Percentiles rank a stretch among this genome's conserved stretches.
Conservation (phyloP, 30 jellyfish, hydroid and myxozoan species). For the Aurelia sp. region DNA sequence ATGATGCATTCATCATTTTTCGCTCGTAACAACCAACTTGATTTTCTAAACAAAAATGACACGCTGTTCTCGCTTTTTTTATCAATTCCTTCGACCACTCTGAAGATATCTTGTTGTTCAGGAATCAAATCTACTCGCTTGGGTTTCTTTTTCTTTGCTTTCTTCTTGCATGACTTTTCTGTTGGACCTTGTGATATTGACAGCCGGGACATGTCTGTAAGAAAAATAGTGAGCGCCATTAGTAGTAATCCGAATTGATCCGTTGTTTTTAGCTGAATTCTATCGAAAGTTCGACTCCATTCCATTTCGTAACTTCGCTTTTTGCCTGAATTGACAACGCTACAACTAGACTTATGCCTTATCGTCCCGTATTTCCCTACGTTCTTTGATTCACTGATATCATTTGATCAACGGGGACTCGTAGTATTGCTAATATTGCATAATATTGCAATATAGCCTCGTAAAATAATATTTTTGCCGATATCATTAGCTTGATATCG, state of each 20-base stretch:
- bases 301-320: not conserved
- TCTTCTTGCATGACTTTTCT: not conserved
- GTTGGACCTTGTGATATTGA: not conserved
- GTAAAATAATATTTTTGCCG: no score
- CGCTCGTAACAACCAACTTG: conserved; percentile 51
- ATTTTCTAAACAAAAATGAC: conserved; percentile 24
- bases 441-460: no score
- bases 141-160: not conserved
- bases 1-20: conserved; percentile 33
- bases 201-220: not conserved
- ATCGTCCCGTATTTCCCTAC: no score
- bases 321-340: no score
- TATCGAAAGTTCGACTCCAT: not conserved
- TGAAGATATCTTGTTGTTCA: conserved; percentile 8
- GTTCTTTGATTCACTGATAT: no score
- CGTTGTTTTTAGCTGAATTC: not conserved
- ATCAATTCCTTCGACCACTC: conserved; percentile 21
- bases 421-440: no score
- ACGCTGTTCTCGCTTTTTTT: conserved; percentile 2
- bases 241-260: no score
- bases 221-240: not conserved
- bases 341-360: no score
- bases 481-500: no score
- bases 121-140: not conserved
- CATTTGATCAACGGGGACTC: no score